Conservation (phyloP, 1,140 invertebrate species). For the Neocloeon triangulifer region DNA sequence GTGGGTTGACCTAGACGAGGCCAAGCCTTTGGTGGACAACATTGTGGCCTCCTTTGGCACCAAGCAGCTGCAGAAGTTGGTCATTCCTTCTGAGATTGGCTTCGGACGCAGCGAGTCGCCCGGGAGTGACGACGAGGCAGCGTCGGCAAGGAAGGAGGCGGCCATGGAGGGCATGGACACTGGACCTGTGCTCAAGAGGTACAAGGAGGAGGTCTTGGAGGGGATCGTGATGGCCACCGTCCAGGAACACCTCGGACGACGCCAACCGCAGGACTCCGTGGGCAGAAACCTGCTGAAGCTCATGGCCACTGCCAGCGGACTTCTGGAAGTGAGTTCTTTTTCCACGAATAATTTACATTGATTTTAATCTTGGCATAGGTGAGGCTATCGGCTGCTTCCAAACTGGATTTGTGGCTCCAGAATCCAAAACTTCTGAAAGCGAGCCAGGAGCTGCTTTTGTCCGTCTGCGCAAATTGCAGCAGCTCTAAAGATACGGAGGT, state of each 20-base stretch:
- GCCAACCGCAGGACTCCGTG: conserved; percentile 66
- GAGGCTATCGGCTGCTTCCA: conserved; percentile 52
- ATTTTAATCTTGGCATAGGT: conserved; percentile 22
- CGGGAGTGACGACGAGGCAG: conserved; percentile 26
- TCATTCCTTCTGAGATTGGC: conserved; percentile 7
- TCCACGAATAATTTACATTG: background rate
- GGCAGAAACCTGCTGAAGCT: conserved; percentile 72
- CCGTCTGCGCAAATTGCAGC: conserved; percentile 75
- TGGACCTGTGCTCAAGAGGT: conserved; percentile 10
- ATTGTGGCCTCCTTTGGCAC: conserved; percentile 76
- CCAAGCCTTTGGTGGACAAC: conserved; percentile 81
- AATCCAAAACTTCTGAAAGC: conserved; percentile 81
- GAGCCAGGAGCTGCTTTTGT: conserved; percentile 81
- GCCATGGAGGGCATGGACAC: conserved; percentile 9
- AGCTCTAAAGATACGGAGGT: conserved; percentile 69
- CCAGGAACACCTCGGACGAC: conserved; percentile 61
- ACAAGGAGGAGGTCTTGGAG: conserved; percentile 42
- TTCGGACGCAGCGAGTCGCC: conserved; percentile 10
- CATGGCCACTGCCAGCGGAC: conserved; percentile 60
- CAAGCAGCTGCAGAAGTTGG: conserved; percentile 36
- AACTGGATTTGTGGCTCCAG: conserved; percentile 83
- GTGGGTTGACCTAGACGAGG: conserved; percentile 84
- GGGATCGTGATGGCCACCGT: conserved; percentile 68
- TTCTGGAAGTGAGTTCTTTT: conserved; percentile 36
- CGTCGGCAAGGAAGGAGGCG: conserved; percentile 24